These are phyloP conservation scores for Eubasilissa splendida DNA, from an alignment of 2,888 invertebrate genomes.

Conservation along the genomic window DNA sequence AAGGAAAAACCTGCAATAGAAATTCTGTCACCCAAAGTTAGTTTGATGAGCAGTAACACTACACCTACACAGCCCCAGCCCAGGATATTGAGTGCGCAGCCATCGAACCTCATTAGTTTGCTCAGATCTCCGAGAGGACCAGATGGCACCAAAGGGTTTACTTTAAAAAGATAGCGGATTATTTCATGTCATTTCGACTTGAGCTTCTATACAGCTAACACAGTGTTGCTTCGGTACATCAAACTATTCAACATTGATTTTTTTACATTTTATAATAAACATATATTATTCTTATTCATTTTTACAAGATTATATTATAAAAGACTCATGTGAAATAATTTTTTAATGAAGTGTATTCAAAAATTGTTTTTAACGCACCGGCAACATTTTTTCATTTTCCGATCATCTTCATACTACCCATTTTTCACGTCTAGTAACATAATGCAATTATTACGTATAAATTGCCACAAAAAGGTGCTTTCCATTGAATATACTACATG, in stretches of 20 bases:
- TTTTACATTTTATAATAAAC: not conserved
- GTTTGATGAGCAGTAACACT: slow-evolving; percentile 67
- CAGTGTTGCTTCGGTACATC: not conserved
- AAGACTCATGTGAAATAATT: no score
- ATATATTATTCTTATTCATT: not conserved
- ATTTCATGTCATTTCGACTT: slow-evolving; percentile 43
- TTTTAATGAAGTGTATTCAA: no score
- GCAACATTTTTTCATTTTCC: no score
- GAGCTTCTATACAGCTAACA: slow-evolving; percentile 8
- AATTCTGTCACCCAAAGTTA: slow-evolving; percentile 64
- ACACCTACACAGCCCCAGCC: slow-evolving; percentile 33
- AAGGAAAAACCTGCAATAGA: slow-evolving; percentile 61
- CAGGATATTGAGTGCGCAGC: slow-evolving; percentile 65
- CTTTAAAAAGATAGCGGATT: slow-evolving; percentile 77
- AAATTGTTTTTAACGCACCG: no score
- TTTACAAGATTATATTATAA: no score
- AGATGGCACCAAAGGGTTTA: slow-evolving; percentile 83
- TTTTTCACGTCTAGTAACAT: no score
- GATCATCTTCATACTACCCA: no score
- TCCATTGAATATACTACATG: no score
- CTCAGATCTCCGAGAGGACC: slow-evolving; percentile 85
- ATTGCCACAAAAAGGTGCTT: no score
- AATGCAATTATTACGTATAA: no score
- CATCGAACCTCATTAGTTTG: slow-evolving; percentile 71
- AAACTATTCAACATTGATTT: not conserved